Evolutionary conservation across 2,888 invertebrate genomes (phyloP), one percentile per base, ranked within the genome.

Genomic region (Hyles lineata): DNA sequence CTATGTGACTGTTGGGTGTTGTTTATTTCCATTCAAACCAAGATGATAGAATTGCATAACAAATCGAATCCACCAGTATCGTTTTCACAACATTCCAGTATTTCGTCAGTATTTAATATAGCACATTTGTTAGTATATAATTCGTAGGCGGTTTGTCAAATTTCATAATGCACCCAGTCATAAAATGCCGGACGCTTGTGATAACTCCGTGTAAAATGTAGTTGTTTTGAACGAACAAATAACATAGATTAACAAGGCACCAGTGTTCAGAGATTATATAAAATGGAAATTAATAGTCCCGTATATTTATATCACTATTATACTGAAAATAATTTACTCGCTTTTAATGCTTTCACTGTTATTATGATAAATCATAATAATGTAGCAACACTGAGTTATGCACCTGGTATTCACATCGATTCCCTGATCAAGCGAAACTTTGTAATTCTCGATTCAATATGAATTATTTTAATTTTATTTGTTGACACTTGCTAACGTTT

Each of bases 181-280:
- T 67, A 67, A 50, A 67, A 23, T 67, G 67, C 67, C 67, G 67
- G 67, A 67, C 23, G 15, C 50, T 67, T 50, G 17, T 67, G 67
- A 67, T 67, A 67, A 67, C 19, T 6, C 55, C 67, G 17, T 15
- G 67, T 50, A 23, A 50, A 50, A 67, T 67, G 23, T 63, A 19
- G 61, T 62, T 50, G 50, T 50, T 67, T 50, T 35, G 35, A 50
- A 23, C 67, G 35, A 67, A 50, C 67, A 67, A 67, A 67, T 43
- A 67, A 15, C 21, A 32, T 67, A 67, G 50, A 43, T 50, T 43
- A 50, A 35, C 43, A 43, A 23, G 67, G 2, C 15, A 62, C 61
- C 61, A 32, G 29, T 62, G 15, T 58, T n/a, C 5, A 8, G 11
- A 29, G 23, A 19, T 73, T 29, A 63, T 63, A 63, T 43, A 63